Conservation (phyloP, 1,140 invertebrate genomes). For the Oncopeltus fasciatus region DNA sequence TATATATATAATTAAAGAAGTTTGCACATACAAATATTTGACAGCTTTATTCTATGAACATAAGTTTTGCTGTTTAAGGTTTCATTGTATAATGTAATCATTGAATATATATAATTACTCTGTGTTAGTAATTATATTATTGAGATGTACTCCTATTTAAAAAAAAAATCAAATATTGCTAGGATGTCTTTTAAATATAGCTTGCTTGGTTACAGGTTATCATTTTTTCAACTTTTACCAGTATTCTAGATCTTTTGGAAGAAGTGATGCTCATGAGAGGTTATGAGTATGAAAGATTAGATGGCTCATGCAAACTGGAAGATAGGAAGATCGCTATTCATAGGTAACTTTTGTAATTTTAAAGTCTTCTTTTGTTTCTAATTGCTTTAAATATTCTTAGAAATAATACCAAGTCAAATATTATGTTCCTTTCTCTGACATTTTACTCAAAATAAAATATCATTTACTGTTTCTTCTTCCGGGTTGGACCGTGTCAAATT, state of each 20-base stretch:
- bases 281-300: slow-evolving; percentile 44
- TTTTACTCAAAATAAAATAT: too few relatives aligned
- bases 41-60: slow-evolving; percentile 1
- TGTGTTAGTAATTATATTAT: too few relatives aligned
- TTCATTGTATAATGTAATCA: too few relatives aligned
- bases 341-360: slow-evolving; percentile 1
- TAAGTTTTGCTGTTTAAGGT: too few relatives aligned
- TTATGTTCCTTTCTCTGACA: too few relatives aligned
- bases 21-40: background rate
- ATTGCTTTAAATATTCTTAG: too few relatives aligned
- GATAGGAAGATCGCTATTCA: slow-evolving; percentile 32
- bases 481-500: too few relatives aligned
- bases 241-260: slow-evolving; percentile 52
- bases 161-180: background rate
- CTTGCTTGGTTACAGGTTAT: slow-evolving; percentile 33
- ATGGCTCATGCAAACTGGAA: slow-evolving; percentile 37
- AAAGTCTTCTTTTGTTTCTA: too few relatives aligned
- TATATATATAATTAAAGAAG: background rate
- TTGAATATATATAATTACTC: too few relatives aligned
- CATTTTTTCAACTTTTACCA: slow-evolving; percentile 55
- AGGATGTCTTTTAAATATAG: too few relatives aligned
- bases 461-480: too few relatives aligned
- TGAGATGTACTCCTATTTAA: background rate
- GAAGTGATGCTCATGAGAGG: slow-evolving; percentile 43
- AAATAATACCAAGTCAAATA: too few relatives aligned